phyloP scores from a whole-genome alignment of 1,140 invertebrate genomes.

The Drosophila fuyamai region DNA sequence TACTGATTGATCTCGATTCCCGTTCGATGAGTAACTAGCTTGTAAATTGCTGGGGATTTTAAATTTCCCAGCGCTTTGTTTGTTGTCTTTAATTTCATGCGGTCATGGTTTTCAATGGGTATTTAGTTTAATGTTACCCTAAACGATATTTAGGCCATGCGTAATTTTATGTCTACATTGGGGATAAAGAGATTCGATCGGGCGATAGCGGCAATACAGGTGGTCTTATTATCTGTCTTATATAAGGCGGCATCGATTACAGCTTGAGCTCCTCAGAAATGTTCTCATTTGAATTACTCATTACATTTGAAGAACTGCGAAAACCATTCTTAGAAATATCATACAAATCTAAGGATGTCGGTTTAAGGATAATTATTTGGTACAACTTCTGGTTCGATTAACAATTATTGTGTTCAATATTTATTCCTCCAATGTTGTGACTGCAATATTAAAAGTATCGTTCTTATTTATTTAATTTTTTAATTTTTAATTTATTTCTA shows the following conservation, averaged over 20 bases:
- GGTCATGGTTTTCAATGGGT: slow-evolving; percentile 42
- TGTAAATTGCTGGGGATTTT: slow-evolving; percentile 53
- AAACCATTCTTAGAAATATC: slow-evolving; percentile 2
- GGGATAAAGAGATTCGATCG: slow-evolving; percentile 38
- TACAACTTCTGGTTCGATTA: not conserved
- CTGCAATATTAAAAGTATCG: too few relatives aligned
- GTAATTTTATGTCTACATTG: slow-evolving; percentile 53
- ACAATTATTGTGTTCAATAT: not conserved
- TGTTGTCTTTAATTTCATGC: slow-evolving; percentile 71
- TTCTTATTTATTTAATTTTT: too few relatives aligned
- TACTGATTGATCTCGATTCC: slow-evolving; percentile 56
- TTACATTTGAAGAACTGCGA: not conserved
- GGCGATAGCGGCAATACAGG: slow-evolving; percentile 48
- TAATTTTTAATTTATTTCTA: too few relatives aligned
- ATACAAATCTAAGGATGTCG: not conserved
- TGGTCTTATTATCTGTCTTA: slow-evolving; percentile 52
- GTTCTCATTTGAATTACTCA: not conserved
- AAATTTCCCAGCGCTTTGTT: slow-evolving; percentile 16
- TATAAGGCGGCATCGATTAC: not conserved
- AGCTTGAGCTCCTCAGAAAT: slow-evolving; percentile 1
- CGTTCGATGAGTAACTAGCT: slow-evolving; percentile 39
- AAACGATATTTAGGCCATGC: slow-evolving; percentile 48
- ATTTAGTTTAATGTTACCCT: slow-evolving; percentile 55
- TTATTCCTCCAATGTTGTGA: too few relatives aligned
- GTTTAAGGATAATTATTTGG: not conserved